Evolutionary conservation across 2,113 vertebrate genomes (phyloP).

Genomic region (Zeus faber): DNA sequence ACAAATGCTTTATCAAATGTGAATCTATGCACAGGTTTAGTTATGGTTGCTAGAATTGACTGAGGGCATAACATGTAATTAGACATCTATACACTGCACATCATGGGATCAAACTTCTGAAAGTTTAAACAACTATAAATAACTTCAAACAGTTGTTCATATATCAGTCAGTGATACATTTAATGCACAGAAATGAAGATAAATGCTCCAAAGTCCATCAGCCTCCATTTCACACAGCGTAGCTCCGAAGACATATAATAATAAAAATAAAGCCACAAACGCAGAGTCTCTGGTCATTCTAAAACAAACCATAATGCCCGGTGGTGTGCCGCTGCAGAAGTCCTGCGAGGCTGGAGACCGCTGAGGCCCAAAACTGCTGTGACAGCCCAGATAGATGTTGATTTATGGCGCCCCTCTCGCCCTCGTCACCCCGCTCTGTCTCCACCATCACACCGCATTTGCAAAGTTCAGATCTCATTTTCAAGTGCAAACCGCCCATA

Average conservation of each 20-base stretch:
- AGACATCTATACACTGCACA: no score
- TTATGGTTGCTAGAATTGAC: no score
- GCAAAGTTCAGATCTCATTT: constrained; percentile 52
- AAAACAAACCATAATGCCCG: constrained; percentile 43
- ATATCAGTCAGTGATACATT: no score
- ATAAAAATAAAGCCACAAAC: neutral
- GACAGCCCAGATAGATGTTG: constrained; percentile 69
- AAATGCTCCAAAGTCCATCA: neutral
- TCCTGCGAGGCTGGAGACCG: constrained; percentile 48
- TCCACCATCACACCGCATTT: constrained; percentile 56
- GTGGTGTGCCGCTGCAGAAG: constrained; percentile 44
- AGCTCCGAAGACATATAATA: neutral
- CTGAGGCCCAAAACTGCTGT: constrained; percentile 57
- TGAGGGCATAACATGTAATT: no score
- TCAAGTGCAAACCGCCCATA: constrained; percentile 46
- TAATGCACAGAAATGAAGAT: neutral
- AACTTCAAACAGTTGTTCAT: no score
- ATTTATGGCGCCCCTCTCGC: constrained; percentile 65
- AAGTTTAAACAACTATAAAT: no score
- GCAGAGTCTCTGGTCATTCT: no score
- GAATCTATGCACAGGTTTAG: no score
- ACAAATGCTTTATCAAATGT: no score
- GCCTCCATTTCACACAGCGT: neutral
- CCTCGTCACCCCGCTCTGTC: constrained; percentile 56
- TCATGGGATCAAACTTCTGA: no score